phyloP scores from a whole-genome alignment of 2,797 vertebrate species.

The Etheostoma perlongum region DNA sequence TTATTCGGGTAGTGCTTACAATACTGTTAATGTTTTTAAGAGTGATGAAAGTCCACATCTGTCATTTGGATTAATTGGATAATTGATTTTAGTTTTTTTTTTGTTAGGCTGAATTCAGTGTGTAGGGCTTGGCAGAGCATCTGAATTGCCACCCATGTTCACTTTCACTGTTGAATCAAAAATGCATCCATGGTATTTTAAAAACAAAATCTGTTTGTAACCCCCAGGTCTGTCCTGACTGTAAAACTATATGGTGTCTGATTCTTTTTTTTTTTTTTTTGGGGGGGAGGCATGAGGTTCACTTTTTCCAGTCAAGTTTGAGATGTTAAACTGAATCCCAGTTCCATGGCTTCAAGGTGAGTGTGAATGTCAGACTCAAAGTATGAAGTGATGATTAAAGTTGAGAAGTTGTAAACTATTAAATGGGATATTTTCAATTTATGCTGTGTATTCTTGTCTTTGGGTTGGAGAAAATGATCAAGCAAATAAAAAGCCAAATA shows the following conservation, averaged over 20 bases:
- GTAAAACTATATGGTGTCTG: conserved; percentile 63
- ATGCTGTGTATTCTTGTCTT: conserved; percentile 99
- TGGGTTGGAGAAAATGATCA: conserved; percentile 97
- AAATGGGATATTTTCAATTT: conserved; percentile 98
- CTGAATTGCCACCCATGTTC: conserved; percentile 60
- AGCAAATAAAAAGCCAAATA: conserved; percentile 93
- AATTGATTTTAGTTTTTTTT: conserved; percentile 39
- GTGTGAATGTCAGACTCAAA: conserved; percentile 88
- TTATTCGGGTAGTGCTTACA: conserved; percentile 56
- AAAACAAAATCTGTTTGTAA: conserved; percentile 71
- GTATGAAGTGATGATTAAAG: conserved; percentile 82
- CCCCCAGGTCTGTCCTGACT: conserved; percentile 63
- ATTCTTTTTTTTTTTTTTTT: conserved; percentile 39
- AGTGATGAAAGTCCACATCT: conserved; percentile 63
- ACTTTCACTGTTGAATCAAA: conserved; percentile 66
- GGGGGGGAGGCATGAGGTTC: conserved; percentile 71
- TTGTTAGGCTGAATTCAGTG: conserved; percentile 59
- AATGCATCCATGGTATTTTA: conserved; percentile 72
- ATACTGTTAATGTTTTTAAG: conserved; percentile 58
- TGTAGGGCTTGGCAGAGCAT: conserved; percentile 76
- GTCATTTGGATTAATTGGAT: conserved; percentile 60
- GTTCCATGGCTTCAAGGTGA: conserved; percentile 88
- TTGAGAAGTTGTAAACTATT: conserved; percentile 94
- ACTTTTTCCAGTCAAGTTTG: conserved; percentile 87
- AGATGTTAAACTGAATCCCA: conserved; percentile 88